These are phyloP conservation scores for Monopis laevigella DNA, from an alignment of 2,888 invertebrate genomes.

Conservation along the genomic window DNA sequence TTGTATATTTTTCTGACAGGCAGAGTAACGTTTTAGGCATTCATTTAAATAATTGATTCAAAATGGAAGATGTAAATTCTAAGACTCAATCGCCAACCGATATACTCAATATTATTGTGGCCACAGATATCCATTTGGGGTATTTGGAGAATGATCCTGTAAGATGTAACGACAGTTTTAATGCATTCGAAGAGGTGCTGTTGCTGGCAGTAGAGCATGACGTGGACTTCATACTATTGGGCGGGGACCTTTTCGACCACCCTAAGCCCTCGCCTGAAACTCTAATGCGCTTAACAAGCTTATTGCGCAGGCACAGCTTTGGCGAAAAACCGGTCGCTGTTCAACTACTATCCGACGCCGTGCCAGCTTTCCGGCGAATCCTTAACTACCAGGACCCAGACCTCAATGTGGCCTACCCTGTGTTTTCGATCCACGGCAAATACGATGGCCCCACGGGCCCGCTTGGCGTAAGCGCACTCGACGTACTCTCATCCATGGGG, in stretches of 20 bases:
- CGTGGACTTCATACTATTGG: slow-evolving; percentile 73
- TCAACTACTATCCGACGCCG: slow-evolving; percentile 87
- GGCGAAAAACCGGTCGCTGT: slow-evolving; percentile 69
- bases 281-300: slow-evolving; percentile 75
- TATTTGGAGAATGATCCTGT: slow-evolving; percentile 69
- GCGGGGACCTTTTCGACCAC: slow-evolving; percentile 97
- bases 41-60: too few species aligned
- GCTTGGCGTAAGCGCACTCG: slow-evolving; percentile 82
- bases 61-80: slow-evolving; percentile 40
- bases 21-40: too few species aligned
- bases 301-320: slow-evolving; percentile 75
- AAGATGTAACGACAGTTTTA: slow-evolving; percentile 59
- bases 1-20: too few species aligned
- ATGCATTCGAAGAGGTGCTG: slow-evolving; percentile 69
- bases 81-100: slow-evolving; percentile 57
- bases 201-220: slow-evolving; percentile 63
- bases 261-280: slow-evolving; percentile 87
- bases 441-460: slow-evolving; percentile 92
- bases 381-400: slow-evolving; percentile 97
- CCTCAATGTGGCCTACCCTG: slow-evolving; percentile 90
- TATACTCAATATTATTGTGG: slow-evolving; percentile 82
- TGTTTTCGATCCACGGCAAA: slow-evolving; percentile 98
- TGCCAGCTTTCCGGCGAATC: slow-evolving; percentile 74
- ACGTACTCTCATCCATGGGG: slow-evolving; percentile 85
- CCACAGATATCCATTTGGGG: slow-evolving; percentile 67